Evolutionary conservation across 1,140 invertebrate genomes (phyloP).

Genomic region (Caenorhabditis briggsae): DNA sequence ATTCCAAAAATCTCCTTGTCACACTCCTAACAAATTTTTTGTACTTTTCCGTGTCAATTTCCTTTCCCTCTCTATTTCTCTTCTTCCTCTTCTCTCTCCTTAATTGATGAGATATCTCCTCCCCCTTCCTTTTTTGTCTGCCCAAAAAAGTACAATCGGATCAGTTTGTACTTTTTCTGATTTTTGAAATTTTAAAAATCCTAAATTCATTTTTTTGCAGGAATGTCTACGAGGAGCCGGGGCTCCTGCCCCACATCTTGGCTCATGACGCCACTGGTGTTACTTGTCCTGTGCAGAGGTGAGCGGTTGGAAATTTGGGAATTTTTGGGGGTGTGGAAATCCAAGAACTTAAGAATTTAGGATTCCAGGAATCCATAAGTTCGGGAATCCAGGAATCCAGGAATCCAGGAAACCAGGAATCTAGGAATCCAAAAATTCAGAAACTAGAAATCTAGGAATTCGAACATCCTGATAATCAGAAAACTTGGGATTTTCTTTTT

Average conservation of each 20-base stretch:
- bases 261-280: conserved; percentile 10
- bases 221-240: conserved; percentile 45
- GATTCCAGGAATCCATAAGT: not conserved
- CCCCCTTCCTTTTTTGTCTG: not conserved
- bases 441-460: too few species aligned
- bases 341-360: too few species aligned
- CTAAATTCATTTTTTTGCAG: not conserved
- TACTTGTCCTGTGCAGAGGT: conserved; percentile 49
- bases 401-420: too few species aligned
- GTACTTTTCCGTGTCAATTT: not conserved
- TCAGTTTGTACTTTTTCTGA: not conserved
- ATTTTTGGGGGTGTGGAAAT: not conserved
- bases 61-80: not conserved
- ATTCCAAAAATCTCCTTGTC: not conserved
- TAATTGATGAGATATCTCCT: conserved; percentile 1
- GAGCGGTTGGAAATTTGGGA: too few species aligned
- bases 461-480: too few species aligned
- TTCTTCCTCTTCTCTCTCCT: not conserved
- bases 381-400: too few species aligned
- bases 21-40: not conserved
- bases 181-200: not conserved
- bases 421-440: too few species aligned
- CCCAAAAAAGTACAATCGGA: not conserved
- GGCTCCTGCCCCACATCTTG: conserved; percentile 17
- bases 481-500: too few species aligned